phyloP scores from a whole-genome alignment of 1,140 invertebrate species.

The Aphelenchoides fujianensis region DNA sequence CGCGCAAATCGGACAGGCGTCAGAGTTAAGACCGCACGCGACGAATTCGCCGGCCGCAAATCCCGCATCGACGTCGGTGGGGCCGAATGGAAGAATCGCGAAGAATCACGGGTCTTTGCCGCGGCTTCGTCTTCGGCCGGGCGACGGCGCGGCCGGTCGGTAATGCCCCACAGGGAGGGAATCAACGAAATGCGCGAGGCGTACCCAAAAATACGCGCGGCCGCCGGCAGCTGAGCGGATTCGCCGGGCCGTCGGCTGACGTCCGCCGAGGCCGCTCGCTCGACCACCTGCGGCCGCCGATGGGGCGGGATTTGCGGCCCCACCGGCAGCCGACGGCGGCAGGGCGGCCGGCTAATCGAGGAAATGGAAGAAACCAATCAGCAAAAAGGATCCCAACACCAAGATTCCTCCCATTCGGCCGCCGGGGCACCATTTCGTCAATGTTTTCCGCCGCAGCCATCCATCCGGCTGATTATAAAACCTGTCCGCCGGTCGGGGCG shows the following conservation, averaged over 20 bases:
- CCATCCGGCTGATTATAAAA: neutral
- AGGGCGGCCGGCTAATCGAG: neutral
- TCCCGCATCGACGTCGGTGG: too few species aligned
- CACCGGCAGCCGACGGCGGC: too few species aligned
- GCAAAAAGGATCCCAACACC: neutral
- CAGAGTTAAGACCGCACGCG: too few species aligned
- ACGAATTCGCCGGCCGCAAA: too few species aligned
- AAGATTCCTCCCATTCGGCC: neutral
- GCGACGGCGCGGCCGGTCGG: too few species aligned
- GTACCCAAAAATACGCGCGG: neutral
- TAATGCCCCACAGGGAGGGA: too few species aligned
- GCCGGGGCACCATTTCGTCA: too few species aligned
- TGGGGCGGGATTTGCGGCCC: neutral
- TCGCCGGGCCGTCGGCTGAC: neutral
- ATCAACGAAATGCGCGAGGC: neutral
- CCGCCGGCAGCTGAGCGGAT: neutral
- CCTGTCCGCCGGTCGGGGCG: neutral
- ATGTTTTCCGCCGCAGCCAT: constrained; percentile 6
- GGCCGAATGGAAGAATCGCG: too few species aligned
- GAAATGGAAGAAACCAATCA: constrained; percentile 9
- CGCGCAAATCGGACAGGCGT: too few species aligned
- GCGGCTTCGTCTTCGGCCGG: too few species aligned
- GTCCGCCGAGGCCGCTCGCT: neutral
- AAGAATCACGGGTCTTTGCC: too few species aligned
- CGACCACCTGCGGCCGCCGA: neutral